Percentiles rank a stretch among this genome's conserved stretches.
These are phyloP conservation scores for Homarus americanus DNA, from an alignment of 1,140 invertebrate genomes.

Conservation along the genomic window DNA sequence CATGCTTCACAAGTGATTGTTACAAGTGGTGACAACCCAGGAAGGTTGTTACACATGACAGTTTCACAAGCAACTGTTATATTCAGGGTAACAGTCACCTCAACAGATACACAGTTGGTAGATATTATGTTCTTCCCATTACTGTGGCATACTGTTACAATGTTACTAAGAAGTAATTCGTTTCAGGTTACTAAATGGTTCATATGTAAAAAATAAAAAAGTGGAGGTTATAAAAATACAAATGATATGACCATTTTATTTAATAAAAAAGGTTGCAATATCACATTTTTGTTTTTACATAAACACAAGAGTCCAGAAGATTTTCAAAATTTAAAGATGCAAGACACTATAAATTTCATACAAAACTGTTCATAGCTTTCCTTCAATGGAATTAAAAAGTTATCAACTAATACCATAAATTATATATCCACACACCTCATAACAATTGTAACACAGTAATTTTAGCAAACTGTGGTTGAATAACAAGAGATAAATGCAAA, in stretches of 20 bases:
- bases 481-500: constrained; percentile 54
- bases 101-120: no score
- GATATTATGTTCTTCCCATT: no score
- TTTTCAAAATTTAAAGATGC: constrained; percentile 1
- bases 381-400: neutral
- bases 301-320: constrained; percentile 37
- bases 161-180: no score
- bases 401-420: neutral
- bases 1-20: no score
- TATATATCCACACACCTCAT: constrained; percentile 20
- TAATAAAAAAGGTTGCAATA: constrained; percentile 44
- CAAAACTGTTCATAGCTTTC: constrained; percentile 5
- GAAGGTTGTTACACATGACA: no score
- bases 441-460: constrained; percentile 17
- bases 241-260: constrained; percentile 42
- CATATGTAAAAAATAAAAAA: no score
- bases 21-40: no score
- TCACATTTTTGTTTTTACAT: constrained; percentile 45
- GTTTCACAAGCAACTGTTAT: no score
- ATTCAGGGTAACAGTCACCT: no score
- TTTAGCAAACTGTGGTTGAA: constrained; percentile 22
- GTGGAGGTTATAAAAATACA: constrained; percentile 16
- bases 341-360: constrained; percentile 11
- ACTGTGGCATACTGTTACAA: no score
- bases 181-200: no score